A percentile compares a stretch with the other conserved stretches of the same genome.
Evolutionary conservation across 2,797 vertebrate species (phyloP).

Genomic region (Agapornis canus): DNA sequence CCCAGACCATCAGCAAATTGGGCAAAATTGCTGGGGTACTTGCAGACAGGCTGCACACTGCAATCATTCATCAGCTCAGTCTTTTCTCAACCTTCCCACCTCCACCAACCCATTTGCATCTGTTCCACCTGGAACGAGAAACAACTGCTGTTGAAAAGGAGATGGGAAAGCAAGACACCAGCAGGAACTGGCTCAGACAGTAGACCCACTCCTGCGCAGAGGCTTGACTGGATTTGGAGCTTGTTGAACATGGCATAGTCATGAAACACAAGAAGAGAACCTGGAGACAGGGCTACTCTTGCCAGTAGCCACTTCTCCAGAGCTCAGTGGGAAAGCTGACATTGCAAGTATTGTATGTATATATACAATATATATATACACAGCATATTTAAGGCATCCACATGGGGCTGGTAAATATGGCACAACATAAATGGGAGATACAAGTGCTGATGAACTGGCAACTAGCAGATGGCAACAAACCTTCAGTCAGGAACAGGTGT

Average conservation of each 20-base stretch:
- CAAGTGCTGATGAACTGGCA: not conserved
- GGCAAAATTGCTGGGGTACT: constrained; percentile 1
- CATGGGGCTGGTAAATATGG: not conserved
- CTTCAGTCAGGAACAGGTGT: not conserved
- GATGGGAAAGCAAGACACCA: not conserved
- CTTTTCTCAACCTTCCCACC: not conserved
- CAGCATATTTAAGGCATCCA: not conserved
- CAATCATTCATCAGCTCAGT: not conserved
- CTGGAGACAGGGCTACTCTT: fast-evolving
- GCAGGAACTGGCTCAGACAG: not conserved
- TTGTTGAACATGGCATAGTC: not conserved
- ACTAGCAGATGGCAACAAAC: not conserved
- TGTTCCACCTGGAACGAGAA: constrained; percentile 15
- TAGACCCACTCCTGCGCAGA: not conserved
- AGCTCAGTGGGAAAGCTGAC: not conserved
- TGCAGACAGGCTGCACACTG: not conserved
- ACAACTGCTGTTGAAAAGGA: not conserved
- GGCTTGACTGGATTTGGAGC: not conserved
- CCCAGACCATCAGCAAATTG: not conserved
- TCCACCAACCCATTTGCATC: not conserved
- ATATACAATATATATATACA: not conserved
- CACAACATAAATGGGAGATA: not conserved
- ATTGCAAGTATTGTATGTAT: not conserved
- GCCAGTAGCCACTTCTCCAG: not conserved
- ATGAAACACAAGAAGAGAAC: not conserved